Evolutionary conservation across 2,797 vertebrate species (phyloP), one percentile per base, ranked within the genome.

Genomic region (Eupleurogrammus muticus): DNA sequence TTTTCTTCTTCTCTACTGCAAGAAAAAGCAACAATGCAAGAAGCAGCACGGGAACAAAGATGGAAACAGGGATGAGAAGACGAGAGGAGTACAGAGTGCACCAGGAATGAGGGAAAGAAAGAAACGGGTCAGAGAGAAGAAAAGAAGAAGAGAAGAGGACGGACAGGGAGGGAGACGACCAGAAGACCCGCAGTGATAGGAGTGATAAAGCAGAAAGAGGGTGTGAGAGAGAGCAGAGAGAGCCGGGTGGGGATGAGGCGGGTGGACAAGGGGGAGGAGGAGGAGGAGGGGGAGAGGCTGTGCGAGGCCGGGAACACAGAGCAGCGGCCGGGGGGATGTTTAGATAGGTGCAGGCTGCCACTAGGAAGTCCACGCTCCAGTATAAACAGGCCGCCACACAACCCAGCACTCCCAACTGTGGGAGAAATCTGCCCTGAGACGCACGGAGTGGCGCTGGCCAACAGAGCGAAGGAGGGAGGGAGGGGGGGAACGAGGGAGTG

Each of bases 281-380:
- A 17, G 60, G 55, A 48, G 49, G 73, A 50, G 57, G 21, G 58
- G 28, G 34, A 70, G 13, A 34, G 73, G 81, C 79, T 81, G 71
- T 87, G 82, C 76, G 79, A 93, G 93, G 91, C 91, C 91, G 87
- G 92, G 92, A 94, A 94, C 93, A 93, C 72, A 90, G 91, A 90
- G 87, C 91, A 87, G 91, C 70, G 90, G 92, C 88, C 85, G 85
- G 94, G 93, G 92, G 94, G 94, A 95, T 95, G 94, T 94, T 93
- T 94, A 95, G 94, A 94, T 92, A 94, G 94, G 94, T 94, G 94
- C 94, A 94, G 92, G 93, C 94, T 95, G 94, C 94, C 94, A 95
- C 94, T 94, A 95, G 94, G 94, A 95, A 95, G 94, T 94, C 93
- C 93, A 90, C 81, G 92, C 92, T 94, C 94, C 94, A 95, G 93